Conservation (phyloP, 2,797 vertebrate species). For the Squalus acanthias region DNA sequence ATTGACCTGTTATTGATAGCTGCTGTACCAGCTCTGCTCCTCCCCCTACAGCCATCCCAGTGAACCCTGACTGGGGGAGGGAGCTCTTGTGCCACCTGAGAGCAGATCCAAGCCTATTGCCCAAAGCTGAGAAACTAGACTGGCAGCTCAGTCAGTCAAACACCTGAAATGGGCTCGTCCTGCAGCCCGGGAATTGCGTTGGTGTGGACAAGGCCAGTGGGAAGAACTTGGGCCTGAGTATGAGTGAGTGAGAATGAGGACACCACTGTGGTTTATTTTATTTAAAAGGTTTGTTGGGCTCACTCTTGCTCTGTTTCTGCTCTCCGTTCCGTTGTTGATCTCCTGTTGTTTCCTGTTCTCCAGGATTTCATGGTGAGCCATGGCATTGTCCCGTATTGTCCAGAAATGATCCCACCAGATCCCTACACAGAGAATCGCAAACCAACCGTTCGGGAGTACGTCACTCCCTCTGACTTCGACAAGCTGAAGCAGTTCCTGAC, state of each 20-base stretch:
- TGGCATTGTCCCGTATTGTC: conserved; percentile 78
- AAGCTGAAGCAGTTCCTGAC: conserved; percentile 69
- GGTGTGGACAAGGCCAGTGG: neutral
- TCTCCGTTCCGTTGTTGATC: neutral
- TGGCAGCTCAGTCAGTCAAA: neutral
- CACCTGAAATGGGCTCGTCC: neutral
- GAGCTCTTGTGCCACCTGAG: no score
- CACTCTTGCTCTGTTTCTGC: neutral
- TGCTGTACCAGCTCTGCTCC: no score
- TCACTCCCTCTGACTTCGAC: conserved; percentile 62
- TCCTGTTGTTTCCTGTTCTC: neutral
- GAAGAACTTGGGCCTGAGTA: neutral
- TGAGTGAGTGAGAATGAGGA: neutral
- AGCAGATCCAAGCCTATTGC: no score
- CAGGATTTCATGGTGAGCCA: conserved; percentile 88
- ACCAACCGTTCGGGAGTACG: conserved; percentile 48
- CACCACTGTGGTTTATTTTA: neutral
- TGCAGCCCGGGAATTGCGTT: no score
- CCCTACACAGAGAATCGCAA: conserved; percentile 60
- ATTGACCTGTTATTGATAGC: no score
- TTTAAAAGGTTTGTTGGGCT: neutral
- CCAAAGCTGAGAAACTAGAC: neutral
- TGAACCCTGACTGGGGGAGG: no score
- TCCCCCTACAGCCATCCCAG: no score
- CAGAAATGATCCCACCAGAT: conserved; percentile 68